These are phyloP conservation scores for Dynastes maya DNA, from an alignment of 2,888 invertebrate species.

Conservation along the genomic window DNA sequence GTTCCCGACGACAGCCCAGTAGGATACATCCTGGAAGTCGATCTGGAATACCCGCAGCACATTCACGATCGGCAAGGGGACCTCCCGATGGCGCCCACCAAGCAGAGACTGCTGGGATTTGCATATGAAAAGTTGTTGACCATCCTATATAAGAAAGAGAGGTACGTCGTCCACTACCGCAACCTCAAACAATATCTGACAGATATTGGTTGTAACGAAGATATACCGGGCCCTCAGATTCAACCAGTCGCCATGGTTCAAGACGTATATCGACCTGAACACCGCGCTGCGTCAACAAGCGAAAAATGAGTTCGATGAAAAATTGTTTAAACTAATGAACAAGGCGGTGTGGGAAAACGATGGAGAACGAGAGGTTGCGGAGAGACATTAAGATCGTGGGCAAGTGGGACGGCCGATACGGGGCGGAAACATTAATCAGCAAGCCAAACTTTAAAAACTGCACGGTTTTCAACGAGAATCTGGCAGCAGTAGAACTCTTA, in stretches of 20 bases:
- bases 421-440: too few relatives aligned
- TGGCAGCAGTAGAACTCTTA: too few relatives aligned
- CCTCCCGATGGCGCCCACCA: too few relatives aligned
- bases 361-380: not conserved
- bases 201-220: slow-evolving; percentile 55
- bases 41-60: slow-evolving; percentile 53
- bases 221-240: slow-evolving; percentile 61
- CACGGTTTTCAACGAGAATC: too few relatives aligned
- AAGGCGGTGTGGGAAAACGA: not conserved
- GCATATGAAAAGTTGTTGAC: too few relatives aligned
- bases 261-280: slow-evolving; percentile 55
- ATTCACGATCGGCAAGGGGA: too few relatives aligned
- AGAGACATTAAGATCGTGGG: not conserved
- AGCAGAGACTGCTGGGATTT: too few relatives aligned
- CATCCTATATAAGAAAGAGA: too few relatives aligned
- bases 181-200: slow-evolving; percentile 56
- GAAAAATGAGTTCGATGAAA: too few relatives aligned
- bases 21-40: slow-evolving; percentile 9
- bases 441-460: too few relatives aligned
- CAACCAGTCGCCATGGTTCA: slow-evolving; percentile 62
- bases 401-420: not conserved
- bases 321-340: not conserved
- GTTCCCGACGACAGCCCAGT: not conserved
- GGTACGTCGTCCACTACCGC: slow-evolving; percentile 54
- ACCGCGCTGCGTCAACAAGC: too few relatives aligned